Base-by-base conservation (phyloP, 1,140 invertebrate genomes). In the Ips typographus region DNA sequence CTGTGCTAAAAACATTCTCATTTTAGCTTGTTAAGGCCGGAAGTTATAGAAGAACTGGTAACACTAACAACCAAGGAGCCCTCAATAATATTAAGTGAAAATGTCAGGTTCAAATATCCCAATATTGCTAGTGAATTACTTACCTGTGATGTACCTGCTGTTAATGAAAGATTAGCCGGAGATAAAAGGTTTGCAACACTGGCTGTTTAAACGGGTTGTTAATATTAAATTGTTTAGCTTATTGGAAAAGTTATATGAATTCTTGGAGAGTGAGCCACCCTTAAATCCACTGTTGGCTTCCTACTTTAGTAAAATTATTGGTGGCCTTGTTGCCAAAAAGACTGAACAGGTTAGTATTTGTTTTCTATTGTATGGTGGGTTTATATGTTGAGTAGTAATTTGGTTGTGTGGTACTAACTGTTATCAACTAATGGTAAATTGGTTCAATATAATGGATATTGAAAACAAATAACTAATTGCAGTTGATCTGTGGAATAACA, bases 281-380 rank as follows among this genome's bases (percentile, higher is more conserved):
- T 84, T 98, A 53, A 98, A 98, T 85, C 94, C 96, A 68, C 83
- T 98, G 61, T 85, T 98, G 75, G 94, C 95, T 43, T 96, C 94
- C 72, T 98, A 96, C 86, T 96, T 97, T 84, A 95, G 93, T 82
- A 96, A 95, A 87, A 94, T 94, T 61, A 88, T 98, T 80, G 90
- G 92, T 75, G 89, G 93, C 80, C 85, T 97, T 73, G 88, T 96
- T 70, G 88, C 89, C 67, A 87, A 90, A 78, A 93, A 92, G 80
- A 86, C 85, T 78, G 89, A 90, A 80, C 86, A 88, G 85, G 90
- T 92, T 81, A 82, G 81, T 78, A 47, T 56, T 67, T 60, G 49
- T 63, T 51, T 61, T 68, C 43, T 49, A 6, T 38, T 1, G 2
- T 22, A 22, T 55, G 37, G 7, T 47, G 44, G 44, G 44, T n/a